Evolutionary conservation across 2,113 vertebrate genomes (phyloP).

Genomic region (Mormoops blainvillei): DNA sequence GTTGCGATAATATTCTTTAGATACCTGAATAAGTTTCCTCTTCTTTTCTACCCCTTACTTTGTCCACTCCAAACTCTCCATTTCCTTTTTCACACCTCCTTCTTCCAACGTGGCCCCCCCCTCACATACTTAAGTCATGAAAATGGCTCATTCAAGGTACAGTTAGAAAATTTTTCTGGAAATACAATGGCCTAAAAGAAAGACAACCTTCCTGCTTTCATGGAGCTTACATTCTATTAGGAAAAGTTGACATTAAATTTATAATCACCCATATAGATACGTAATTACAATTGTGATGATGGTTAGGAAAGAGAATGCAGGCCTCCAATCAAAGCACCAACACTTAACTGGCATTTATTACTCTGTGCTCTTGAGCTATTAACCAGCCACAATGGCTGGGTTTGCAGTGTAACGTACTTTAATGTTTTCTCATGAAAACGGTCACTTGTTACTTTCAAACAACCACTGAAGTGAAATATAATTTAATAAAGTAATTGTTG

Average conservation of each 20-base stretch:
- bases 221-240: slow-evolving; percentile 53
- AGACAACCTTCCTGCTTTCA: slow-evolving; percentile 25
- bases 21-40: background rate
- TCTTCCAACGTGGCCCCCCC: background rate
- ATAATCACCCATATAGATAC: background rate
- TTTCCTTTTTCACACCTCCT: background rate
- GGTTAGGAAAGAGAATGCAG: background rate
- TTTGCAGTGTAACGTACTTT: background rate
- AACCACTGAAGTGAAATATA: background rate
- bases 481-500: background rate
- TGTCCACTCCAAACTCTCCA: background rate
- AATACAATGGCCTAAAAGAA: background rate
- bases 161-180: background rate
- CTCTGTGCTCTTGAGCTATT: background rate
- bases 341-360: background rate
- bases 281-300: background rate
- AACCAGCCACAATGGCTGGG: background rate
- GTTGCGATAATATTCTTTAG: background rate
- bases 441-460: background rate
- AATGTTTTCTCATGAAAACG: background rate
- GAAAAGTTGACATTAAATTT: background rate
- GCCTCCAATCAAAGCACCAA: background rate
- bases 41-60: background rate
- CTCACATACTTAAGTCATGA: background rate
- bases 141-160: background rate